phyloP scores from a whole-genome alignment of 92 coral and sea anemone genomes.

The Epizoanthus ramosus region DNA sequence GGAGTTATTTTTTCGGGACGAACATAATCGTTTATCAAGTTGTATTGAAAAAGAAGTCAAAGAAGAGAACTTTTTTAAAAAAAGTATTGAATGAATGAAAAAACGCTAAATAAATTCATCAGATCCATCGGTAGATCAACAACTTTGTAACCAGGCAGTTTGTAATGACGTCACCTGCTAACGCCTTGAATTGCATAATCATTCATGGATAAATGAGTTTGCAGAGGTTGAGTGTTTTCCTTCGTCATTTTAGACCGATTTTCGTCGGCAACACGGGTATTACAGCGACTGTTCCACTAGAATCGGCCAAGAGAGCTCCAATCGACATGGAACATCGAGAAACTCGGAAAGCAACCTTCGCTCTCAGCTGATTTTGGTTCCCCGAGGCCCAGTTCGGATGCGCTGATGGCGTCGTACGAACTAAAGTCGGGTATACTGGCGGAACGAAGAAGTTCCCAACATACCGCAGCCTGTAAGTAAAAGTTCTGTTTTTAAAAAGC shows the following conservation, averaged over 20 bases:
- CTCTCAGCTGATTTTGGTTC: slow-evolving; percentile 99
- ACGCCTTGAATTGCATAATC: no score
- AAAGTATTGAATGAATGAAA: no score
- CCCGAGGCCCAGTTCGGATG: slow-evolving; percentile 99
- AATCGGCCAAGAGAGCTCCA: slow-evolving; percentile 51
- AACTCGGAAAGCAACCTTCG: slow-evolving; percentile 84
- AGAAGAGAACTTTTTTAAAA: no score
- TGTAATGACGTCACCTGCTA: no score
- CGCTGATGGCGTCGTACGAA: slow-evolving; percentile 87
- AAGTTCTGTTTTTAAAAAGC: no score
- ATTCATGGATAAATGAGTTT: not conserved
- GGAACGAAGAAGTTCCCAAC: slow-evolving; percentile 88
- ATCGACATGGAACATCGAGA: slow-evolving; percentile 56
- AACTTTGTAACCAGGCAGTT: no score
- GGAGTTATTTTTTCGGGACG: no score
- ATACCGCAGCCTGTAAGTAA: slow-evolving; percentile 92
- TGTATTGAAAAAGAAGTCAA: no score
- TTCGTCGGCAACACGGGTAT: slow-evolving; percentile 63
- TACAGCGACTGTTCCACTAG: slow-evolving; percentile 48
- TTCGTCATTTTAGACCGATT: slow-evolving; percentile 51
- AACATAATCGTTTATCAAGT: no score
- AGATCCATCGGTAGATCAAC: no score
- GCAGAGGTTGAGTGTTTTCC: not conserved
- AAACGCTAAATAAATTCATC: no score
- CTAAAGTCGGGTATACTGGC: slow-evolving; percentile 97